phyloP scores from a whole-genome alignment of 2,888 invertebrate genomes.

The Ichneumoninae sp. region DNA sequence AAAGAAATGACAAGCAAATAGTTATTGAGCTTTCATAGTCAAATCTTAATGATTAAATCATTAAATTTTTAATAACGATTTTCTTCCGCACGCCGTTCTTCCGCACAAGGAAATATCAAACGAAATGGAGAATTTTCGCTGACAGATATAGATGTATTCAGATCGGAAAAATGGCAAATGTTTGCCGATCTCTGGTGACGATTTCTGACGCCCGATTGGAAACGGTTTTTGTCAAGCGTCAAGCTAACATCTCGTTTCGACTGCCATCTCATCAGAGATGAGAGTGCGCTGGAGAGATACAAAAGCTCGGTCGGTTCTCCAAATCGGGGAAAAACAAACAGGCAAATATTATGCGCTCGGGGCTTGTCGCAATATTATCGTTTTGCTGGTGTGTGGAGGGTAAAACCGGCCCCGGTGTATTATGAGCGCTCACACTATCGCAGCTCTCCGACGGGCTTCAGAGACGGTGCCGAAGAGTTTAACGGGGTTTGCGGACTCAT shows the following conservation, averaged over 20 bases:
- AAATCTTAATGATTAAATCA: not conserved
- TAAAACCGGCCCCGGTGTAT: conserved; percentile 20
- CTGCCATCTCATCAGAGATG: conserved; percentile 27
- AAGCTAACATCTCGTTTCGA: conserved; percentile 21
- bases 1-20: too few relatives aligned
- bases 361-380: conserved; percentile 78
- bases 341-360: conserved; percentile 74
- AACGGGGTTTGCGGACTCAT: conserved; percentile 41
- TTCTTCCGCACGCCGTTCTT: not conserved
- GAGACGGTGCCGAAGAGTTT: conserved; percentile 36
- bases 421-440: conserved; percentile 53
- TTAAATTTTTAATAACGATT: not conserved
- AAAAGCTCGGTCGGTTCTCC: not conserved
- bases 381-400: conserved; percentile 59
- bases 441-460: conserved; percentile 10
- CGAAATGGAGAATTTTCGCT: not conserved
- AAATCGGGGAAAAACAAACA: conserved; percentile 69
- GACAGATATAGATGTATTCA: not conserved
- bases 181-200: conserved; percentile 65
- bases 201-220: conserved; percentile 52
- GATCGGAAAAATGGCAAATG: conserved; percentile 40
- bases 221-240: conserved; percentile 18
- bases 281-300: conserved; percentile 39
- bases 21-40: not conserved
- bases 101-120: not conserved